Conservation (phyloP, 1,140 invertebrate species). For the Bombus sibiricus region DNA sequence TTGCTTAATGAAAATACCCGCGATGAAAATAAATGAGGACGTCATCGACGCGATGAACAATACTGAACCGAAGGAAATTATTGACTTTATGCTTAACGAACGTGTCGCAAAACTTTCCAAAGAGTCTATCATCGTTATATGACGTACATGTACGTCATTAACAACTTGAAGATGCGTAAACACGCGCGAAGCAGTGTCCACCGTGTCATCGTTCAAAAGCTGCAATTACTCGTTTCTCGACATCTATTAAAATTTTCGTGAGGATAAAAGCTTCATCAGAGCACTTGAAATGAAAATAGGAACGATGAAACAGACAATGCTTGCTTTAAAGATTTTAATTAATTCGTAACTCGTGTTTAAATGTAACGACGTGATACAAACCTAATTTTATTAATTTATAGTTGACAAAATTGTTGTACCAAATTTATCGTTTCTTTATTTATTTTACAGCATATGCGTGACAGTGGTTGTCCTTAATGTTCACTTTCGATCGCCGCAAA, state of each 20-base stretch:
- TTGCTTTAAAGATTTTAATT: not conserved
- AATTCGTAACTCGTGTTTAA: not conserved
- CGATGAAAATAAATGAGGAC: too few species aligned
- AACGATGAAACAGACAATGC: not conserved
- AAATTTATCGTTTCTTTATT: not conserved
- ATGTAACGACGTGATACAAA: not conserved
- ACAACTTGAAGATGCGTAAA: not conserved
- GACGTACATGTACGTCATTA: too few species aligned
- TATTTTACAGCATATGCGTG: conserved; percentile 93
- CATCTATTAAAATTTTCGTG: conserved; percentile 10
- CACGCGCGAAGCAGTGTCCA: too few species aligned
- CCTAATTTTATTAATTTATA: not conserved
- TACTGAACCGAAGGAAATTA: too few species aligned
- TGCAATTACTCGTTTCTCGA: not conserved
- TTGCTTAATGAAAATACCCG: too few species aligned
- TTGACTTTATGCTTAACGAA: too few species aligned
- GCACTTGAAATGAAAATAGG: not conserved
- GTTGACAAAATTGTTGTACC: too few species aligned
- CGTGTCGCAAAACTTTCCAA: not conserved
- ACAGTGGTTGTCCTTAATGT: conserved; percentile 99
- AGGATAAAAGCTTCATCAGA: not conserved
- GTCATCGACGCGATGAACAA: too few species aligned
- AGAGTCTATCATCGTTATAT: not conserved
- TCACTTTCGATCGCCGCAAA: conserved; percentile 97
- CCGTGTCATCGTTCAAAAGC: not conserved